Percentiles rank a stretch among this genome's conserved stretches.
These are phyloP conservation scores for Caenorhabditis sp. DNA, from an alignment of 2,888 invertebrate species.

Conservation along the genomic window DNA sequence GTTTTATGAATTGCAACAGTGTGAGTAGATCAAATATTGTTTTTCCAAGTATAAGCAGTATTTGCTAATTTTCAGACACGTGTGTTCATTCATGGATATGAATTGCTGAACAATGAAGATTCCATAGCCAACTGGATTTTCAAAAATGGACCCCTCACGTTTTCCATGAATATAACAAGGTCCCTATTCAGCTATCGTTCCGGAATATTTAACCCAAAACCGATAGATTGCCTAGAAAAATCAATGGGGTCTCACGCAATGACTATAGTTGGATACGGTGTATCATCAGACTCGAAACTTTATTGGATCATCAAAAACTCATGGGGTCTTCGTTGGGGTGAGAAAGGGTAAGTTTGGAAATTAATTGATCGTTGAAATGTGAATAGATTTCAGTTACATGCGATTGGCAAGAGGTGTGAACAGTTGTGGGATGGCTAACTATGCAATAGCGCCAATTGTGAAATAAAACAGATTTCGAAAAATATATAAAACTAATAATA, in stretches of 20 bases:
- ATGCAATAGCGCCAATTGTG: no score
- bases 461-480: no score
- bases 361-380: not conserved
- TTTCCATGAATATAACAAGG: conserved; percentile 62
- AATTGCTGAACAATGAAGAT: conserved; percentile 49
- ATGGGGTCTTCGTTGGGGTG: conserved; percentile 47
- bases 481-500: no score
- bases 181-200: conserved; percentile 57
- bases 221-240: conserved; percentile 45
- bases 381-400: not conserved
- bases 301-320: conserved; percentile 64
- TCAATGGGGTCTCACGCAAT: conserved; percentile 61
- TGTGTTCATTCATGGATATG: conserved; percentile 47
- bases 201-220: conserved; percentile 59
- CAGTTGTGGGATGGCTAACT: no score
- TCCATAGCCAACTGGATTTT: conserved; percentile 62
- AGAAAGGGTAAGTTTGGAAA: not conserved
- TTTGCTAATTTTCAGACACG: conserved; percentile 33
- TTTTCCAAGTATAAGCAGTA: no score
- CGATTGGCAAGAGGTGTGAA: not conserved
- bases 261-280: conserved; percentile 63
- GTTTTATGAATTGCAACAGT: no score
- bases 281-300: conserved; percentile 31
- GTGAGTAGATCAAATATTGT: no score
- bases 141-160: conserved; percentile 57